Percentiles rank a stretch among this genome's conserved stretches.
These are phyloP conservation scores for Xestia xanthographa DNA, from an alignment of 2,888 invertebrate genomes.

Conservation along the genomic window DNA sequence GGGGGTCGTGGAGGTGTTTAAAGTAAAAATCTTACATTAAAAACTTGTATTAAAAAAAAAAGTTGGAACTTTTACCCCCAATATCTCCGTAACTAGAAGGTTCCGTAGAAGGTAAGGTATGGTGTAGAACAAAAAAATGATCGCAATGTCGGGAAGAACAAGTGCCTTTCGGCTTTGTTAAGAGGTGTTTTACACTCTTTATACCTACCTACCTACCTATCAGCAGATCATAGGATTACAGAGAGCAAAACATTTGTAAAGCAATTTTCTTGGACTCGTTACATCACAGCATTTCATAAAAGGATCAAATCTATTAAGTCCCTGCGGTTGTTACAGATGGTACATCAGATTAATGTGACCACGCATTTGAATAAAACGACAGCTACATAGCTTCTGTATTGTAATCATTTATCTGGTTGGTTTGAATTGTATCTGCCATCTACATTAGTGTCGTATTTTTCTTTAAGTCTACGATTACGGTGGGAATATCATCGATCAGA, in stretches of 20 bases:
- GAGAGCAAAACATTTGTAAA: slow-evolving; percentile 3
- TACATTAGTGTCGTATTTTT: slow-evolving; percentile 60
- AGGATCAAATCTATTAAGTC: not conserved
- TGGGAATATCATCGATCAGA: slow-evolving; percentile 71
- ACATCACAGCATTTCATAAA: slow-evolving; percentile 2
- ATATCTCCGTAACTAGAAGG: too few species aligned
- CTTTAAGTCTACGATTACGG: slow-evolving; percentile 56
- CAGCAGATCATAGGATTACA: not conserved
- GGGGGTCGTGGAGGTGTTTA: too few species aligned
- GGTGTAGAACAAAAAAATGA: too few species aligned
- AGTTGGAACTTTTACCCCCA: too few species aligned
- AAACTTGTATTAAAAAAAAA: too few species aligned
- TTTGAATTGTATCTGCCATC: slow-evolving; percentile 69
- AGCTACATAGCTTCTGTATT: slow-evolving; percentile 18
- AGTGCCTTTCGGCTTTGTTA: too few species aligned
- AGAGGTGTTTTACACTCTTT: too few species aligned
- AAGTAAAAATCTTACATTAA: too few species aligned
- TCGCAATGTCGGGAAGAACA: too few species aligned
- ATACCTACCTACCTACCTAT: not conserved
- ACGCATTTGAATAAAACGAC: slow-evolving; percentile 14
- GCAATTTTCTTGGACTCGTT: not conserved
- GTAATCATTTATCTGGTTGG: slow-evolving; percentile 47
- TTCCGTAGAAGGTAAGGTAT: too few species aligned
- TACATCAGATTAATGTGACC: slow-evolving; percentile 13
- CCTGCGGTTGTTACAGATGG: not conserved